phyloP scores from a whole-genome alignment of 2,888 invertebrate species.

The Brachyptera risi region DNA sequence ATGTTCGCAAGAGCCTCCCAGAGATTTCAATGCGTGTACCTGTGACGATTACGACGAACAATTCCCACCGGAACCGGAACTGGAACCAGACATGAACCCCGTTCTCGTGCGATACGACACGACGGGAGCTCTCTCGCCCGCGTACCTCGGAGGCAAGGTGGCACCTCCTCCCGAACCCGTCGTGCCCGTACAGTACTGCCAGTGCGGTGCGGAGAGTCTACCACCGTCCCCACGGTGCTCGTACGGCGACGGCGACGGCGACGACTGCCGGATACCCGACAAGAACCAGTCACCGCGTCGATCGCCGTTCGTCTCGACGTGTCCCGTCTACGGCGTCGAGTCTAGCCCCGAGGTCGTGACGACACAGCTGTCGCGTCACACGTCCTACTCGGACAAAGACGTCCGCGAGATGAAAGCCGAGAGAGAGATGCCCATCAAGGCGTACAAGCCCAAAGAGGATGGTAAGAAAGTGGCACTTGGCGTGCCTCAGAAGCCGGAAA shows the following conservation, averaged over 20 bases:
- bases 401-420: too few relatives aligned
- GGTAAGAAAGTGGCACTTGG: neutral
- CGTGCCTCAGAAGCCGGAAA: neutral
- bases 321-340: neutral
- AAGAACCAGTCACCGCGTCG: too few relatives aligned
- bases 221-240: too few relatives aligned
- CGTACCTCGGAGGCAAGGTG: neutral
- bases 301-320: too few relatives aligned
- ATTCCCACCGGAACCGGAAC: too few relatives aligned
- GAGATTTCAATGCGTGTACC: neutral
- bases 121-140: slow-evolving; percentile 17
- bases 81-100: too few relatives aligned
- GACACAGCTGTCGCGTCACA: too few relatives aligned
- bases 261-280: neutral
- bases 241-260: slow-evolving; percentile 9
- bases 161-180: neutral
- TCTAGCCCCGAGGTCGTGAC: neutral
- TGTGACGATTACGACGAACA: neutral
- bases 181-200: too few relatives aligned
- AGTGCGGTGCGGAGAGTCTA: neutral
- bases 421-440: too few relatives aligned
- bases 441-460: neutral
- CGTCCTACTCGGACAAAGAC: too few relatives aligned
- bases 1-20: too few relatives aligned
- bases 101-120: slow-evolving; percentile 21